These are phyloP conservation scores for Teleogryllus oceanicus DNA, from an alignment of 2,888 invertebrate genomes.

Conservation along the genomic window DNA sequence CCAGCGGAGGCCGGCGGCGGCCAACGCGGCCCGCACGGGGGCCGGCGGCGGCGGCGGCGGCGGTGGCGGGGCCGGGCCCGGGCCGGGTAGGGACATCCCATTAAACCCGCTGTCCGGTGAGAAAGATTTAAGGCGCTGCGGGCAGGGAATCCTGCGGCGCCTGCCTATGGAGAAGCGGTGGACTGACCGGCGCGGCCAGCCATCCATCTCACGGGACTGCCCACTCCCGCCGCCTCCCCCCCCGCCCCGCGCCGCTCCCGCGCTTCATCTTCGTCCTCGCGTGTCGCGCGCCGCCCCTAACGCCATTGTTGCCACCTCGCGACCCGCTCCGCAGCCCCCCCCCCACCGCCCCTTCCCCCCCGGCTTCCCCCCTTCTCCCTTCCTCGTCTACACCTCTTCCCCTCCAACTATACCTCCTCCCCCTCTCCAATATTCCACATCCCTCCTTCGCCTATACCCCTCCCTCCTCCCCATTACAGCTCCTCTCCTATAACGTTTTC, in stretches of 20 bases:
- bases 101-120: slow-evolving; percentile 33
- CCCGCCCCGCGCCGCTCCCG: neutral
- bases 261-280: too few species aligned
- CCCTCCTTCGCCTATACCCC: too few species aligned
- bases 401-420: too few species aligned
- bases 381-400: too few species aligned
- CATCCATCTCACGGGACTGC: neutral
- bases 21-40: neutral
- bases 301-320: too few species aligned
- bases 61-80: neutral
- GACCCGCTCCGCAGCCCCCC: too few species aligned
- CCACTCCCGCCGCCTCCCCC: neutral
- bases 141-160: slow-evolving; percentile 33
- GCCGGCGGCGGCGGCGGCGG: neutral
- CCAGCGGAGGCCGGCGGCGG: neutral
- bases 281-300: too few species aligned
- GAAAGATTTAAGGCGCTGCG: slow-evolving; percentile 34
- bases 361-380: too few species aligned
- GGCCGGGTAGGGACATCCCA: slow-evolving; percentile 31
- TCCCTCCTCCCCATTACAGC: too few species aligned
- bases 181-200: neutral
- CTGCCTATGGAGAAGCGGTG: slow-evolving; percentile 9
- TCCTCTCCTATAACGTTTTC: too few species aligned
- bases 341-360: too few species aligned
- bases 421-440: too few species aligned